Evolutionary conservation across 2,113 vertebrate genomes (phyloP).

Genomic region (Otocyon megalotis): DNA sequence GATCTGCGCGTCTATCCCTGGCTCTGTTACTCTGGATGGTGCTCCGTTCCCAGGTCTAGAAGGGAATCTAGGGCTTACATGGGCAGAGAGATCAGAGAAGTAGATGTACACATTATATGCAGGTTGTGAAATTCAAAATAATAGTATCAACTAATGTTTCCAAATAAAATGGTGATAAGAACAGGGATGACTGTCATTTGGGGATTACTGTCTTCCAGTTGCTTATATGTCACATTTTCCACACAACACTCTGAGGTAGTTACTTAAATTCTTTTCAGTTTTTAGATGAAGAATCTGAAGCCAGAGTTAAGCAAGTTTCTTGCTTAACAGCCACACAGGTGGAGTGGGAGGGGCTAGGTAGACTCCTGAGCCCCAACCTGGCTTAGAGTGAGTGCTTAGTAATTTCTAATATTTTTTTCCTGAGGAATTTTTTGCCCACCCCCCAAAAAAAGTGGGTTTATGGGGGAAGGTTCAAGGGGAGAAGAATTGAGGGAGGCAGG

Average conservation of each 20-base stretch:
- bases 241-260: not conserved
- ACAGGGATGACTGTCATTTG: not conserved
- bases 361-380: not conserved
- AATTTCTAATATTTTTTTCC: not conserved
- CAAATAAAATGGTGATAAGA: not conserved
- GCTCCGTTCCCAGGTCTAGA: not conserved
- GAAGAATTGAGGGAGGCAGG: not conserved
- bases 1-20: not conserved
- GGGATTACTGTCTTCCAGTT: not conserved
- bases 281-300: not conserved
- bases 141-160: not conserved
- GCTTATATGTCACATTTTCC: not conserved
- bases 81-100: not conserved
- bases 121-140: not conserved
- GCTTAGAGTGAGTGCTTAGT: not conserved
- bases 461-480: not conserved
- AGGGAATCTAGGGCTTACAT: not conserved
- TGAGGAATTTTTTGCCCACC: not conserved
- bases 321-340: fast-evolving
- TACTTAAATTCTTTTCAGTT: no score
- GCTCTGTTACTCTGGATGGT: not conserved
- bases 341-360: not conserved
- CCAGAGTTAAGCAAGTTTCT: not conserved
- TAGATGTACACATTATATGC: not conserved
- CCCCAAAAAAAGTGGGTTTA: not conserved